phyloP scores from a whole-genome alignment of 2,888 invertebrate species.

The Sminthurides aquaticus region DNA sequence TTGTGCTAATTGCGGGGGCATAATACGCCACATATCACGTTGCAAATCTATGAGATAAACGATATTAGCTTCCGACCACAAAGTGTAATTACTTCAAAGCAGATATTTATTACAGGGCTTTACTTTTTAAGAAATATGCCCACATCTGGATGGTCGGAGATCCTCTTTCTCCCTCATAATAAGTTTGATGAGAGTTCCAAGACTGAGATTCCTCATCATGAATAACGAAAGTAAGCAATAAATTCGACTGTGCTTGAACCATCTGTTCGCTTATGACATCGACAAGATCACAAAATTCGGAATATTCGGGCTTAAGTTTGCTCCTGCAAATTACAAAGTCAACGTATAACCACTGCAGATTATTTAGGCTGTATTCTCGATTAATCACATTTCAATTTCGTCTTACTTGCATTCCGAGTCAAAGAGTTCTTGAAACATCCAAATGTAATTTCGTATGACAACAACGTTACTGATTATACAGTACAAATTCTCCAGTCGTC shows the following conservation, averaged over 20 bases:
- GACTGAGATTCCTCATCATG: conserved; percentile 73
- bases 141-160: conserved; percentile 79
- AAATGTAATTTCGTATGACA: conserved; percentile 41
- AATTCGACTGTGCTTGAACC: conserved; percentile 68
- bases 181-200: conserved; percentile 60
- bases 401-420: conserved; percentile 41
- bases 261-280: conserved; percentile 76
- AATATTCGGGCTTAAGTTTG: conserved; percentile 41
- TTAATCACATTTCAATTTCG: not conserved
- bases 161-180: conserved; percentile 66
- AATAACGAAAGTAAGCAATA: conserved; percentile 68
- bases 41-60: conserved; percentile 57
- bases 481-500: conserved; percentile 41
- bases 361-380: not conserved
- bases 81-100: no score
- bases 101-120: conserved; percentile 4
- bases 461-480: conserved; percentile 42
- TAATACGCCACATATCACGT: conserved; percentile 75
- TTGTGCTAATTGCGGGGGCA: conserved; percentile 82
- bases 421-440: conserved; percentile 41
- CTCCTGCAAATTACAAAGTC: conserved; percentile 22
- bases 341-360: not conserved
- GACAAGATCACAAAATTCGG: conserved; percentile 51
- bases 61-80: conserved; percentile 5
- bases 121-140: conserved; percentile 80